These are phyloP conservation scores for Fratercula arctica DNA, from an alignment of 2,797 vertebrate species.

Conservation along the genomic window DNA sequence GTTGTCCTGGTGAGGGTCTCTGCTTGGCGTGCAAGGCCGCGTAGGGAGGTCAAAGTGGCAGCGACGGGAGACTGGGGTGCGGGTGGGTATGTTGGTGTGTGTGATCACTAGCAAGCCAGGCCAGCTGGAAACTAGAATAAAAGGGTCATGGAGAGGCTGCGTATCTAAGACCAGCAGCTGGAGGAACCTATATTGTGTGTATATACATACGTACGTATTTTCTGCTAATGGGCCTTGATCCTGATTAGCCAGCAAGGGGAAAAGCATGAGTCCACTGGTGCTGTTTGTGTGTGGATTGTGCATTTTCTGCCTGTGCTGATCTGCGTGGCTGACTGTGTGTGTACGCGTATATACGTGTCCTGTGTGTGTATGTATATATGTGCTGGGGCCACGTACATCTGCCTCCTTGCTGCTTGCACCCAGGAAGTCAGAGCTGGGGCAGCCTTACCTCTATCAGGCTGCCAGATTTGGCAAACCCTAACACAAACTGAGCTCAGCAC, in stretches of 20 bases:
- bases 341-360: background rate
- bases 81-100: background rate
- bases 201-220: background rate
- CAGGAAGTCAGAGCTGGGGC: background rate
- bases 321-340: background rate
- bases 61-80: background rate
- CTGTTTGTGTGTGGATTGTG: background rate
- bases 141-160: background rate
- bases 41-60: background rate
- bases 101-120: background rate
- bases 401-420: background rate
- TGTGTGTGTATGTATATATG: too few species aligned
- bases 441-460: background rate
- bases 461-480: background rate
- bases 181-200: background rate
- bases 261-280: background rate
- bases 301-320: background rate
- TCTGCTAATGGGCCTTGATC: background rate
- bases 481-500: background rate
- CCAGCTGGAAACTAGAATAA: background rate
- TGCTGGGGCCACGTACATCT: background rate
- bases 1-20: background rate
- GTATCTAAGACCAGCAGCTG: background rate
- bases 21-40: rapidly evolving
- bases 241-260: background rate